Percentiles rank a stretch among this genome's conserved stretches.
phyloP scores from a whole-genome alignment of 2,888 invertebrate species.

The Hirtodrosophila trivittata region DNA sequence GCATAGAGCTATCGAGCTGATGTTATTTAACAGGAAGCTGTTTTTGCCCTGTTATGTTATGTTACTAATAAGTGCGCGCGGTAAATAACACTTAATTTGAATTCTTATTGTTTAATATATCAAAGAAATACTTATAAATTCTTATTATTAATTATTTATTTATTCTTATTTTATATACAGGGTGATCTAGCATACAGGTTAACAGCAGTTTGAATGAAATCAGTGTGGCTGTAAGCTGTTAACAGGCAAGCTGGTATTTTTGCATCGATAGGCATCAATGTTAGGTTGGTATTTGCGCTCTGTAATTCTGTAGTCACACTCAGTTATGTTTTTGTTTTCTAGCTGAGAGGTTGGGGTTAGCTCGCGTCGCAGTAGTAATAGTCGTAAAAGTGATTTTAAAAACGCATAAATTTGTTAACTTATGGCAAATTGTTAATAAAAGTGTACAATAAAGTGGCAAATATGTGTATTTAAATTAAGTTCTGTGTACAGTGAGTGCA shows the following conservation, averaged over 20 bases:
- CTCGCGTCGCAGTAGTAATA: constrained; percentile 23
- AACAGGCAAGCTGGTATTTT: background rate
- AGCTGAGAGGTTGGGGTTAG: constrained; percentile 9
- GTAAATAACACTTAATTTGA: too few species aligned
- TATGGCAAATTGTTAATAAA: constrained; percentile 29
- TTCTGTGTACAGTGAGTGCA: background rate
- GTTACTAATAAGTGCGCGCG: too few species aligned
- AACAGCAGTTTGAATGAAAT: too few species aligned
- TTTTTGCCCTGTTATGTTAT: too few species aligned
- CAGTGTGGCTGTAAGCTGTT: background rate
- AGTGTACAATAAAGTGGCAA: constrained; percentile 13
- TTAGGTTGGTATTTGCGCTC: constrained; percentile 5
- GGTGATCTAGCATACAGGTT: background rate
- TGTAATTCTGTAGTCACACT: constrained; percentile 31
- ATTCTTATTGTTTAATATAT: too few species aligned
- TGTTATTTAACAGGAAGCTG: too few species aligned
- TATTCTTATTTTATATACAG: too few species aligned
- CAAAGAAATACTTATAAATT: too few species aligned
- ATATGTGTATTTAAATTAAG: background rate
- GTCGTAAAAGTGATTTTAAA: constrained; percentile 15
- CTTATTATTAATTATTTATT: too few species aligned
- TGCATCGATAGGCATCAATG: constrained; percentile 1
- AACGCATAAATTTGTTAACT: constrained; percentile 29
- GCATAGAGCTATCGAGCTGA: too few species aligned
- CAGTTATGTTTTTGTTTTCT: constrained; percentile 66